Evolutionary conservation across 2,113 vertebrate species (phyloP), one percentile per base, ranked within the genome.

Genomic region (Oreotragus oreotragus): DNA sequence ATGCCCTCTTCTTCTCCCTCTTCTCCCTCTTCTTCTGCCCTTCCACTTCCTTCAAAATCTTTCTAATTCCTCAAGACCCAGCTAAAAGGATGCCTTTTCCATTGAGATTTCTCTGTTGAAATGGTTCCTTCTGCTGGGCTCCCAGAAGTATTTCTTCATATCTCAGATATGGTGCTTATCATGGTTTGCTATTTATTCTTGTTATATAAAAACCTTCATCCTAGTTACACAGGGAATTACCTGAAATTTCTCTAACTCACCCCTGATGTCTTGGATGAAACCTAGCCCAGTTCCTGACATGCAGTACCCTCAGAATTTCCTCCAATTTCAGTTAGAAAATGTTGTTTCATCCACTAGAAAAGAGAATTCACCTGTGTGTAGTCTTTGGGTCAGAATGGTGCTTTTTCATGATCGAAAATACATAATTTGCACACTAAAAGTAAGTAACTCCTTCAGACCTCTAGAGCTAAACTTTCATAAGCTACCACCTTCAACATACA

Each of bases 311-410:
- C 57, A 66, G 76, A 77, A 43, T 28, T 55, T 73, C 66, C 45
- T 94, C 55, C 15, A 57, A 88, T 49, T 96, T 92, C 43, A 60
- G 47, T 80, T 84, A 87, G 84, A 85, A 94, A 92, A 90, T 70
- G 27, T 45, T 93, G 93, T 96, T 95, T 98, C 96, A 92, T 64
- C 76, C 88, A 28, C 94, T 81, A 89, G 84, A 64, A 97, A 60
- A 57, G n/a, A 93, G 30, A 80, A 70, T 55, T 96, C 79, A 96
- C 95, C 66, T 28, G 13, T 77, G 36, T 95, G 33, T 66, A 51
- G 28, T 85, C 66, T 94, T 47, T 77, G 85, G 88, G 66, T 84
- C 49, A 90, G 66, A 55, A 64, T 10, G 43, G 73, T 92, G 43
- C 73, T 92, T 45, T 95, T 97, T 94, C 76, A 87, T 66, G 76